These are phyloP conservation scores for Frieseomelitta varia DNA, from an alignment of 1,140 invertebrate species.

Conservation along the genomic window DNA sequence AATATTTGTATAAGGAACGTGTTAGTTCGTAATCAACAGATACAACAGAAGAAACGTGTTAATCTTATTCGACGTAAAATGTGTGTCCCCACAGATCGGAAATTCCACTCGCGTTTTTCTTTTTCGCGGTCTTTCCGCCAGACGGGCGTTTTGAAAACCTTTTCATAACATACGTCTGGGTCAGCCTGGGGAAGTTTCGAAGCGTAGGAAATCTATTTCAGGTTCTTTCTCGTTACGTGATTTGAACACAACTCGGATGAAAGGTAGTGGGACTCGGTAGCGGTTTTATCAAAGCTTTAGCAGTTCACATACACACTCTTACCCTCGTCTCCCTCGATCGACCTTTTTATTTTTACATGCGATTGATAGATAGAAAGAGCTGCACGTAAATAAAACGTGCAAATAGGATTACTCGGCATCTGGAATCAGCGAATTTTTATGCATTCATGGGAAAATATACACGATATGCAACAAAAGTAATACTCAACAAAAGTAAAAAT, in stretches of 20 bases:
- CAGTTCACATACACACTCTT: not conserved
- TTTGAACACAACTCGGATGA: not conserved
- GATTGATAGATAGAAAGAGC: not conserved
- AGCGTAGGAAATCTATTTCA: conserved; percentile 5
- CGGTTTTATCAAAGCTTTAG: too few species aligned
- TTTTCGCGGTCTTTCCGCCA: not conserved
- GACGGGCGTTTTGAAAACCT: not conserved
- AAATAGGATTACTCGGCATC: not conserved
- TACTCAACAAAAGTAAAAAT: too few species aligned
- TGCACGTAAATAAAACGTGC: not conserved
- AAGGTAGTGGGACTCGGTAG: too few species aligned
- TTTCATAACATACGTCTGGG: not conserved
- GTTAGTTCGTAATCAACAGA: not conserved
- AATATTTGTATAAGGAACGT: not conserved
- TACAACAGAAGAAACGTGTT: not conserved
- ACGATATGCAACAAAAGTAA: too few species aligned
- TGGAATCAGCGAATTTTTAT: too few species aligned
- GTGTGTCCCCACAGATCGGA: not conserved
- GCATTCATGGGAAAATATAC: too few species aligned
- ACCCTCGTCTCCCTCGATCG: not conserved
- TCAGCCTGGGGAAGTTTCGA: not conserved
- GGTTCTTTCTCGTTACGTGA: conserved; percentile 13
- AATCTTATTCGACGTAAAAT: too few species aligned
- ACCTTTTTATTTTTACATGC: not conserved
- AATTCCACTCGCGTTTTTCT: not conserved